Evolutionary conservation across 2,888 invertebrate species (phyloP).

Genomic region (Melitaea athalia): DNA sequence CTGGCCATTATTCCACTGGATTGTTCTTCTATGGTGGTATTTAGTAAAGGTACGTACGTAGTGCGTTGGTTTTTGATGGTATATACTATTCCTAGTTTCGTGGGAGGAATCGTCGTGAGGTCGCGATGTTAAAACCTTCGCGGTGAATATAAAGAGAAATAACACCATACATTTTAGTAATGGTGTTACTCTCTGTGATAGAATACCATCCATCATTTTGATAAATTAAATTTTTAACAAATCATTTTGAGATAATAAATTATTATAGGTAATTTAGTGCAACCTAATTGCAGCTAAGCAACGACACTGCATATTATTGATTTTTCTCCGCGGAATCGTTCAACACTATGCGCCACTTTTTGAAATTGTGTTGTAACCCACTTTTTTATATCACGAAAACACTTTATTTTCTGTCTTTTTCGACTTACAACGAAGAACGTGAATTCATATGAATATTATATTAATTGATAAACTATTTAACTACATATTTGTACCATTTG

Average conservation of each 20-base stretch:
- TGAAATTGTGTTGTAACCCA: slow-evolving; percentile 18
- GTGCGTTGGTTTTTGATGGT: slow-evolving; percentile 65
- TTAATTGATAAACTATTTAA: slow-evolving; percentile 29
- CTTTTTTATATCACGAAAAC: slow-evolving; percentile 15
- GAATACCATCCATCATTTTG: slow-evolving; percentile 65
- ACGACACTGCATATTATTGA: slow-evolving; percentile 61
- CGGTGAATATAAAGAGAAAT: slow-evolving; percentile 76
- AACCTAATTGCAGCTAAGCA: slow-evolving; percentile 53
- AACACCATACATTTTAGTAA: slow-evolving; percentile 73
- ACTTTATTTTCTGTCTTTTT: slow-evolving; percentile 8
- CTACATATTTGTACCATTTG: slow-evolving; percentile 32
- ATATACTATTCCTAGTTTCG: slow-evolving; percentile 64
- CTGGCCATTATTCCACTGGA: slow-evolving; percentile 61
- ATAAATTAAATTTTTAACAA: slow-evolving; percentile 23
- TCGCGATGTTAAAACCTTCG: slow-evolving; percentile 72
- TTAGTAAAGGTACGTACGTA: slow-evolving; percentile 77
- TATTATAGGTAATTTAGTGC: slow-evolving; percentile 46
- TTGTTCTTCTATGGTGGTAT: slow-evolving; percentile 74
- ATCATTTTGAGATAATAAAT: slow-evolving; percentile 33
- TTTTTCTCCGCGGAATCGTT: slow-evolving; percentile 44
- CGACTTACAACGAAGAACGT: slow-evolving; percentile 5
- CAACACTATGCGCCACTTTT: slow-evolving; percentile 37
- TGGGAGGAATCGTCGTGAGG: slow-evolving; percentile 62
- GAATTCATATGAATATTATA: slow-evolving; percentile 22
- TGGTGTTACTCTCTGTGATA: slow-evolving; percentile 68